These are phyloP conservation scores for Palloptera scutellata DNA, from an alignment of 2,888 invertebrate species.

Conservation along the genomic window DNA sequence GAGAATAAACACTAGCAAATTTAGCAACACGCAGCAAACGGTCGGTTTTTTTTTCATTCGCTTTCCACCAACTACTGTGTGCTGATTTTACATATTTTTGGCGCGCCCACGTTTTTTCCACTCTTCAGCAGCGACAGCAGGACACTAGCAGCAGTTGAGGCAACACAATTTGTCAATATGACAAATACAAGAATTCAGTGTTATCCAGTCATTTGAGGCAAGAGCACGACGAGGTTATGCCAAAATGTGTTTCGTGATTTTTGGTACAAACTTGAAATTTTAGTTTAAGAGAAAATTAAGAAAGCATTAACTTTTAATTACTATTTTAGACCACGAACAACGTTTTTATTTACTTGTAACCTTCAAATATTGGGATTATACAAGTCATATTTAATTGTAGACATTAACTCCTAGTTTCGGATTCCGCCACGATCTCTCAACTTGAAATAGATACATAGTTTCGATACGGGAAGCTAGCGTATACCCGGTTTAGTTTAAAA, in stretches of 20 bases:
- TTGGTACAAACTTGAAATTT: background rate
- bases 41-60: too few relatives aligned
- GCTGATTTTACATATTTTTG: constrained; percentile 7
- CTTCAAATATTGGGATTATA: too few relatives aligned
- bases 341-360: too few relatives aligned
- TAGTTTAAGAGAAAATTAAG: background rate
- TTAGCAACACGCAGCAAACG: background rate
- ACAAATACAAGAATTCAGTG: constrained; percentile 1
- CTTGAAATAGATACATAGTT: too few relatives aligned
- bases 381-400: too few relatives aligned
- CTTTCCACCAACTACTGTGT: background rate
- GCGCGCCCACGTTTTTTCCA: background rate
- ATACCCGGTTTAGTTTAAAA: too few relatives aligned
- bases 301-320: background rate
- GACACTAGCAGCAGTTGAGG: background rate
- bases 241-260: background rate
- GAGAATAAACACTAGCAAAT: constrained; percentile 6
- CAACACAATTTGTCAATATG: constrained; percentile 17
- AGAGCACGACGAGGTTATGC: background rate
- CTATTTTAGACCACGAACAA: background rate
- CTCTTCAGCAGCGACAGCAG: background rate
- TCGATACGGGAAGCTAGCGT: too few relatives aligned
- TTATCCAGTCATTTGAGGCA: background rate
- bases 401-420: too few relatives aligned
- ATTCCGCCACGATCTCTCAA: too few relatives aligned